These are phyloP conservation scores for Dermatophagoides farinae DNA, from an alignment of 1,140 invertebrate genomes.

Conservation along the genomic window DNA sequence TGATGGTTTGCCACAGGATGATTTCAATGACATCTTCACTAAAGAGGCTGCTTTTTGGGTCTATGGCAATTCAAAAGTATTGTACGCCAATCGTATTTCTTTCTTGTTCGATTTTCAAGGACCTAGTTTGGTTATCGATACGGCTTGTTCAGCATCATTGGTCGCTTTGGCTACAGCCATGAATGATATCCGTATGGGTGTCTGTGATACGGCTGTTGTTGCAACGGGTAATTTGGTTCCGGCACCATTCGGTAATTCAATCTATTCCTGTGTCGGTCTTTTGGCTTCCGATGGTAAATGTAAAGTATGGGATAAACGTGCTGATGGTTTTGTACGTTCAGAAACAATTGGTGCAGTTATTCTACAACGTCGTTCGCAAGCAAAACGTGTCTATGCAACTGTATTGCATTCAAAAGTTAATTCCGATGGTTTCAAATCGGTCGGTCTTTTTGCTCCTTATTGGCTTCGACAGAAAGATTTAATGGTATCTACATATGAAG, in stretches of 20 bases:
- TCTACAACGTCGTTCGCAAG: conserved; percentile 50
- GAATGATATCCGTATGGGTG: conserved; percentile 28
- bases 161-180: conserved; percentile 30
- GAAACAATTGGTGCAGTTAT: conserved; percentile 62
- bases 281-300: conserved; percentile 32
- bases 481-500: conserved; percentile 24
- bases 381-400: conserved; percentile 36
- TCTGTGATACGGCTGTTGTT: conserved; percentile 34
- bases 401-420: conserved; percentile 60
- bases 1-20: conserved; percentile 42
- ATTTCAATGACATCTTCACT: conserved; percentile 18
- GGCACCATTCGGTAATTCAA: conserved; percentile 29
- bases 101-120: conserved; percentile 71
- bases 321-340: conserved; percentile 28
- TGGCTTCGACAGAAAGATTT: conserved; percentile 22
- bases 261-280: conserved; percentile 32
- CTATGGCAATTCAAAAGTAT: background rate
- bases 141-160: conserved; percentile 31
- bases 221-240: conserved; percentile 31
- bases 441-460: conserved; percentile 42
- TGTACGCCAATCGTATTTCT: conserved; percentile 89
- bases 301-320: conserved; percentile 34
- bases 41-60: conserved; percentile 5
- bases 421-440: conserved; percentile 67
- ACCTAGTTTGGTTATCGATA: conserved; percentile 34